These are phyloP conservation scores for Eptatretus burgeri DNA, from an alignment of 2,113 vertebrate species.

Conservation along the genomic window DNA sequence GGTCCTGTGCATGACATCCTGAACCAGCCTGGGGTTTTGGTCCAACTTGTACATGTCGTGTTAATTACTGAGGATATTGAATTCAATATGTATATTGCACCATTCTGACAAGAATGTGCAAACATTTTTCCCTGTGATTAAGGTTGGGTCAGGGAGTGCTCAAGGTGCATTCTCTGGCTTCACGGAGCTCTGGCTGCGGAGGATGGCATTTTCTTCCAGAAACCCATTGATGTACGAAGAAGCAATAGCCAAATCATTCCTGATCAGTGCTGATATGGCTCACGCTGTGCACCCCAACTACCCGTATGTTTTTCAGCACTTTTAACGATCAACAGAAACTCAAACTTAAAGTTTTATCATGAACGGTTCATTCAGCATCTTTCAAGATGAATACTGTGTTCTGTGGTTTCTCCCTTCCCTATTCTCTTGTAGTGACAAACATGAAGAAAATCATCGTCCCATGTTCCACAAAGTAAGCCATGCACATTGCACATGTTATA, in stretches of 20 bases:
- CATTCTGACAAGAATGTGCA: no score
- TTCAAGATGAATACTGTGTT: no score
- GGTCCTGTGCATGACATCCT: no score
- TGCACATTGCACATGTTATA: no score
- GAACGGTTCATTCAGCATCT: neutral
- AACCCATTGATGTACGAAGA: slow-evolving; percentile 63
- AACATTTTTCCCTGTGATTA: neutral
- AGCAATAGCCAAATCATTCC: slow-evolving; percentile 51
- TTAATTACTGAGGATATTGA: no score
- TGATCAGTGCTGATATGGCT: slow-evolving; percentile 95
- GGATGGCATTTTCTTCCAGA: slow-evolving; percentile 29
- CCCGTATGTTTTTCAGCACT: slow-evolving; percentile 27
- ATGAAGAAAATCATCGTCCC: slow-evolving; percentile 79
- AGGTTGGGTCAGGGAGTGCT: slow-evolving; percentile 81
- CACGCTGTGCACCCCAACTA: slow-evolving; percentile 86
- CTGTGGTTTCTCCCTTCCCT: no score
- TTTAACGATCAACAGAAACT: neutral
- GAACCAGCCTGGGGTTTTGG: no score
- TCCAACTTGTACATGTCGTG: no score
- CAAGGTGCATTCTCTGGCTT: slow-evolving; percentile 65
- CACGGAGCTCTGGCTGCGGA: slow-evolving; percentile 54
- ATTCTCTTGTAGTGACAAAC: slow-evolving; percentile 42
- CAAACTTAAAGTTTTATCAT: neutral
- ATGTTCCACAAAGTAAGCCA: slow-evolving; percentile 56
- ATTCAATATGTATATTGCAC: no score